phyloP scores from a whole-genome alignment of 2,113 vertebrate genomes.

The Jaculus jaculus region DNA sequence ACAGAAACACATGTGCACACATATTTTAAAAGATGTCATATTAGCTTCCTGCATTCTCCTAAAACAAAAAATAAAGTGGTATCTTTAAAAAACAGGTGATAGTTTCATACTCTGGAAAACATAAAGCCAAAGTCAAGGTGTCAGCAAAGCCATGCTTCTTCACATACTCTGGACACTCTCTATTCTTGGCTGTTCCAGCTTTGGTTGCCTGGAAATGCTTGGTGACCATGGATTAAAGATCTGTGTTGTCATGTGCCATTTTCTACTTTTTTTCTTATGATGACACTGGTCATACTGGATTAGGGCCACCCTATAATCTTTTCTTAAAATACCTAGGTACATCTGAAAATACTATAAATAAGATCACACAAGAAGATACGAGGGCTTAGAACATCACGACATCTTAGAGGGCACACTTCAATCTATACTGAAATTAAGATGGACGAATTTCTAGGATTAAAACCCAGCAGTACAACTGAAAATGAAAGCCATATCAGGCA shows the following conservation, averaged over 20 bases:
- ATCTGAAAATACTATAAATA: background rate
- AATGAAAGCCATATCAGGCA: background rate
- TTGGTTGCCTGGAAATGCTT: background rate
- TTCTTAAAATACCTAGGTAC: background rate
- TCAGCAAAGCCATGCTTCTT: background rate
- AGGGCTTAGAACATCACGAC: background rate
- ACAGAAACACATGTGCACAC: too few relatives aligned
- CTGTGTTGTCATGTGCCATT: background rate
- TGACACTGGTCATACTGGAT: background rate
- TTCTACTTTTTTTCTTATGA: background rate
- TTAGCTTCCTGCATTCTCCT: background rate
- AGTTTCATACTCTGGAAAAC: background rate
- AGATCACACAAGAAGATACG: background rate
- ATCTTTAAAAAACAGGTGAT: background rate
- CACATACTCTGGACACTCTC: fast-evolving
- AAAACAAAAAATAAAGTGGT: background rate
- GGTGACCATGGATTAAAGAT: background rate
- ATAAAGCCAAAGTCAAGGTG: background rate
- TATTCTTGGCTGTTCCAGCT: background rate
- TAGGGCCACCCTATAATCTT: background rate
- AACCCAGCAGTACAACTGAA: background rate
- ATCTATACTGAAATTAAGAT: background rate
- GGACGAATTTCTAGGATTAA: background rate
- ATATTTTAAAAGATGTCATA: too few relatives aligned
- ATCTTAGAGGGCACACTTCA: background rate